Evolutionary conservation across 2,888 invertebrate genomes (phyloP).

Genomic region (Ophioninae sp.): DNA sequence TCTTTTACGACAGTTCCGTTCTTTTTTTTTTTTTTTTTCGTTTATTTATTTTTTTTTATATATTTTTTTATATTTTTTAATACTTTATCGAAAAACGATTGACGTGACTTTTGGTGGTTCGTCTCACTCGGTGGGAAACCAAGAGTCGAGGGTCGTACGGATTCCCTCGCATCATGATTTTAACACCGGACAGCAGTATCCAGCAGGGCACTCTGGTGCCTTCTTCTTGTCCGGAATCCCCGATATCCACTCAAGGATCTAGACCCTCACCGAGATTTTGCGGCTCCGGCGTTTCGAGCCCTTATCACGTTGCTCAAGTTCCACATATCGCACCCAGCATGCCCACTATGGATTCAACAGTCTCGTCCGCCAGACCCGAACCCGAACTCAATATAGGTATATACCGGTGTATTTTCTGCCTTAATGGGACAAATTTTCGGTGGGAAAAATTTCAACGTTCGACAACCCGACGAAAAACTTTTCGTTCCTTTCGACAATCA

Average conservation of each 20-base stretch:
- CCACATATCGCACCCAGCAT: constrained; percentile 74
- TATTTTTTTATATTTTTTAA: not conserved
- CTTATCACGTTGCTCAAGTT: constrained; percentile 76
- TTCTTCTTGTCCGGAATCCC: constrained; percentile 82
- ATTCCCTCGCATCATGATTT: constrained; percentile 82
- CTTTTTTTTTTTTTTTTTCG: no score
- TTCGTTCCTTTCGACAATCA: not conserved
- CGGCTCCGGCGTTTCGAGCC: constrained; percentile 67
- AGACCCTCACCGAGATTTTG: constrained; percentile 62
- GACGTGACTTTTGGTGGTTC: not conserved
- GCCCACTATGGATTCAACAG: constrained; percentile 80
- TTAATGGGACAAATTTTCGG: no score
- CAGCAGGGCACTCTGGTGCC: constrained; percentile 80
- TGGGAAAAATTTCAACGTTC: not conserved
- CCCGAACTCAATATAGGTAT: constrained; percentile 89
- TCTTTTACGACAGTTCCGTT: no score
- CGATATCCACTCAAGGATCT: constrained; percentile 78
- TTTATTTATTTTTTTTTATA: constrained; percentile 15
- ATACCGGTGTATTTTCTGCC: no score
- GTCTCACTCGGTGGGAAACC: not conserved
- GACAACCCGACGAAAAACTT: not conserved
- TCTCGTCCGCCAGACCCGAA: constrained; percentile 82
- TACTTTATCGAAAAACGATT: not conserved
- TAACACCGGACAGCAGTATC: constrained; percentile 87
- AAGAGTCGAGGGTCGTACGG: not conserved